phyloP scores from a whole-genome alignment of 2,888 invertebrate genomes.

The Caenorhabditis imperialis region DNA sequence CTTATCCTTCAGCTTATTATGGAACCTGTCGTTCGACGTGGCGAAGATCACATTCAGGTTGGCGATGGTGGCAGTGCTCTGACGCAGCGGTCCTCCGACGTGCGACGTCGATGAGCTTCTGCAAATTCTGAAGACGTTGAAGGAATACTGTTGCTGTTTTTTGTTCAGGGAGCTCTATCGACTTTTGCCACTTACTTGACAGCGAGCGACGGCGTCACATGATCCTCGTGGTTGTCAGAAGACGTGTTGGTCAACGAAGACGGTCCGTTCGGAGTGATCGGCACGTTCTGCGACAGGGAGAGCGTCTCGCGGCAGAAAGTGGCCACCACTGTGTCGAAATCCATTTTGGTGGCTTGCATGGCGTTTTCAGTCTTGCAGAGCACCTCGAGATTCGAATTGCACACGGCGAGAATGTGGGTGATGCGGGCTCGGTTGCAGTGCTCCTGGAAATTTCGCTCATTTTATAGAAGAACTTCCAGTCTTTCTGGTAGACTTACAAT shows the following conservation, averaged over 20 bases:
- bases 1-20: constrained; percentile 22
- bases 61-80: not conserved
- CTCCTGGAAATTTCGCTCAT: constrained; percentile 24
- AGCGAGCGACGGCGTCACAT: constrained; percentile 6
- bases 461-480: constrained; percentile 22
- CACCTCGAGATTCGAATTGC: constrained; percentile 21
- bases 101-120: constrained; percentile 35
- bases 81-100: not conserved
- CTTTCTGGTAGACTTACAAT: constrained; percentile 38
- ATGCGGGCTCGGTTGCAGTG: constrained; percentile 15
- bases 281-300: not conserved
- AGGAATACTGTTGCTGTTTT: no score
- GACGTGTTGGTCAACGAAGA: constrained; percentile 9
- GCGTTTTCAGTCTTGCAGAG: not conserved
- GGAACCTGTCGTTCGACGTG: constrained; percentile 3
- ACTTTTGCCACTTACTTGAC: constrained; percentile 1
- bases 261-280: constrained; percentile 9
- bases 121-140: constrained; percentile 28
- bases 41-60: constrained; percentile 24
- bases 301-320: constrained; percentile 11
- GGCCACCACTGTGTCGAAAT: constrained; percentile 2
- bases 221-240: constrained; percentile 15
- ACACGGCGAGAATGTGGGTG: constrained; percentile 38
- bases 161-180: not conserved
- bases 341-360: constrained; percentile 2